A percentile compares a stretch with the other conserved stretches of the same genome.
These are phyloP conservation scores for Ooceraea biroi DNA, from an alignment of 1,140 invertebrate genomes.

Conservation along the genomic window DNA sequence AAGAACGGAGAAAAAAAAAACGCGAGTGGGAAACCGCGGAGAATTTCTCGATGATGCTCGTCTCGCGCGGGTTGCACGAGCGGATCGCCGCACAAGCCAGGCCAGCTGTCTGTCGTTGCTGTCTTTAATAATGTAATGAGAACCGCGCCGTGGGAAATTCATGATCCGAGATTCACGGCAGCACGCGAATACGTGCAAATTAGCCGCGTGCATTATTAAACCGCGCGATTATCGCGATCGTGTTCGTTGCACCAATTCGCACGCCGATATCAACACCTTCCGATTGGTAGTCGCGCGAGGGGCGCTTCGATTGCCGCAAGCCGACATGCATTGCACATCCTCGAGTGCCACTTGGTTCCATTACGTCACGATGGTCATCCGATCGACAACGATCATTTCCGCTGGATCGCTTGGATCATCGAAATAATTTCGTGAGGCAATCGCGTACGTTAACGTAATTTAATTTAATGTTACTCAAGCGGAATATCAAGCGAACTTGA, in stretches of 20 bases:
- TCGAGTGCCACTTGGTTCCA: constrained; percentile 28
- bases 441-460: too few species aligned
- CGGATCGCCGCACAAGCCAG: too few species aligned
- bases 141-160: constrained; percentile 27
- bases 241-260: constrained; percentile 7
- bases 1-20: not conserved
- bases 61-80: too few species aligned
- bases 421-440: too few species aligned
- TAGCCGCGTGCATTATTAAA: constrained; percentile 36
- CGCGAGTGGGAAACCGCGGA: not conserved
- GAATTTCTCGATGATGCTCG: not conserved
- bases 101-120: too few species aligned
- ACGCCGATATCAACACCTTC: constrained; percentile 36
- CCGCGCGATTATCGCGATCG: constrained; percentile 55
- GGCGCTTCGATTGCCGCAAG: constrained; percentile 38
- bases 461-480: too few species aligned
- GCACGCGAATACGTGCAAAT: constrained; percentile 24
- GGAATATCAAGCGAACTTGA: too few species aligned
- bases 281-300: constrained; percentile 67
- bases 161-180: constrained; percentile 33
- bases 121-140: constrained; percentile 11
- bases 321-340: constrained; percentile 22
- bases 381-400: too few species aligned
- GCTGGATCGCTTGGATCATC: too few species aligned
- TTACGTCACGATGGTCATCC: too few species aligned